phyloP scores from a whole-genome alignment of 30 jellyfish, hydroid and myxozoan species.

The Calvadosia cruxmelitensis region DNA sequence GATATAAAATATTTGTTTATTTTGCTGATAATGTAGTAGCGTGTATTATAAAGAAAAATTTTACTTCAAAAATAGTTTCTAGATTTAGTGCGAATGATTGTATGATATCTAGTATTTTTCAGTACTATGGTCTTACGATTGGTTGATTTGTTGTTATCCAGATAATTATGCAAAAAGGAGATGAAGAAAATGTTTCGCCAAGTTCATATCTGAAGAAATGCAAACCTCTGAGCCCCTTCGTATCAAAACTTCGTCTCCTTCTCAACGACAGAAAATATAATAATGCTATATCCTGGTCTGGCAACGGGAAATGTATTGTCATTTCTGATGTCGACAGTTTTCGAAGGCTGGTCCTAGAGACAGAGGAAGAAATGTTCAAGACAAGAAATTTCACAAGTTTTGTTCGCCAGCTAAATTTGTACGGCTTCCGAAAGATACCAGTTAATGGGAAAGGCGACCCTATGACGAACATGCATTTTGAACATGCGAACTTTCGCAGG shows the following conservation, averaged over 20 bases:
- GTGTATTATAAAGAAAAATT: too few species aligned
- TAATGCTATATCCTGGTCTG: slow-evolving; percentile 93
- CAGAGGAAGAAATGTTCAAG: slow-evolving; percentile 96
- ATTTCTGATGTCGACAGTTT: slow-evolving; percentile 70
- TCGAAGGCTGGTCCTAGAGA: slow-evolving; percentile 72
- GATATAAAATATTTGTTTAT: too few species aligned
- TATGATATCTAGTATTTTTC: too few species aligned
- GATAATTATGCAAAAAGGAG: too few species aligned
- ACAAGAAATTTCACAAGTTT: slow-evolving; percentile 92
- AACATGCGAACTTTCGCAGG: slow-evolving; percentile 86
- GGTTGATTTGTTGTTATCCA: too few species aligned
- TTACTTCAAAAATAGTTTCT: too few species aligned
- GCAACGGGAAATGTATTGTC: slow-evolving; percentile 80
- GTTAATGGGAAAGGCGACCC: slow-evolving; percentile 76
- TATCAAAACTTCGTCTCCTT: slow-evolving; percentile 82
- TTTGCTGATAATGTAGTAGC: too few species aligned
- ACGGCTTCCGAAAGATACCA: slow-evolving; percentile 89
- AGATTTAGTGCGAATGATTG: too few species aligned
- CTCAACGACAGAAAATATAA: slow-evolving; percentile 62
- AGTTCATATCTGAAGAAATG: slow-evolving; percentile 21
- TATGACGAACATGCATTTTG: slow-evolving; percentile 86
- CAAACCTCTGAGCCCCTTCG: slow-evolving; percentile 93
- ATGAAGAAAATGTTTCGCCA: background rate
- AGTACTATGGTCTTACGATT: too few species aligned
- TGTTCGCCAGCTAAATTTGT: slow-evolving; percentile 85